phyloP scores from a whole-genome alignment of 2,888 invertebrate species.

The Gandaritis pyraliata region DNA sequence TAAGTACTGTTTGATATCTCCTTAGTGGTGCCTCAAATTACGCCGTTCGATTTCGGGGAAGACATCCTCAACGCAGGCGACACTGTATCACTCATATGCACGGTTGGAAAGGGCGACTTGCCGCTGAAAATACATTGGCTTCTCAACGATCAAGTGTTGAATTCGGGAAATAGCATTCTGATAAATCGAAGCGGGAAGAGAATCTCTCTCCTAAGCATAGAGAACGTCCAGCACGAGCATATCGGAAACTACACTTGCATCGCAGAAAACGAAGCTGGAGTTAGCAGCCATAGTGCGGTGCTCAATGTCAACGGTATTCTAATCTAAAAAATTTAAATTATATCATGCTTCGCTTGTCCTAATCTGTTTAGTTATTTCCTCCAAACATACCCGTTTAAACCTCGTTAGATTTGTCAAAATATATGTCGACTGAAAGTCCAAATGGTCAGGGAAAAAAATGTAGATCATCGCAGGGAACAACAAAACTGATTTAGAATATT shows the following conservation, averaged over 20 bases:
- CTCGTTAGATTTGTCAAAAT: neutral
- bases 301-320: conserved; percentile 87
- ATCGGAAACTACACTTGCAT: conserved; percentile 86
- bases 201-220: conserved; percentile 80
- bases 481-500: neutral
- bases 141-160: conserved; percentile 83
- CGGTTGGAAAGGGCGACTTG: conserved; percentile 88
- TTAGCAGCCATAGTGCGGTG: conserved; percentile 85
- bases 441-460: neutral
- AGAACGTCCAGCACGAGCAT: conserved; percentile 83
- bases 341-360: conserved; percentile 31
- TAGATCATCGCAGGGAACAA: neutral
- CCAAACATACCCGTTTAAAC: conserved; percentile 11
- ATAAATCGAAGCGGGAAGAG: conserved; percentile 58
- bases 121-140: conserved; percentile 88
- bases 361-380: conserved; percentile 24
- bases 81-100: conserved; percentile 87
- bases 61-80: conserved; percentile 89
- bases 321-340: conserved; percentile 17
- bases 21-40: conserved; percentile 83
- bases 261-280: conserved; percentile 86
- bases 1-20: conserved; percentile 17
- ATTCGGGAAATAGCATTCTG: conserved; percentile 52
- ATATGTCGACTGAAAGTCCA: neutral
- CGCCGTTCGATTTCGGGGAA: conserved; percentile 89